These are phyloP conservation scores for Etheostoma perlongum DNA, from an alignment of 2,797 vertebrate species.

Conservation along the genomic window DNA sequence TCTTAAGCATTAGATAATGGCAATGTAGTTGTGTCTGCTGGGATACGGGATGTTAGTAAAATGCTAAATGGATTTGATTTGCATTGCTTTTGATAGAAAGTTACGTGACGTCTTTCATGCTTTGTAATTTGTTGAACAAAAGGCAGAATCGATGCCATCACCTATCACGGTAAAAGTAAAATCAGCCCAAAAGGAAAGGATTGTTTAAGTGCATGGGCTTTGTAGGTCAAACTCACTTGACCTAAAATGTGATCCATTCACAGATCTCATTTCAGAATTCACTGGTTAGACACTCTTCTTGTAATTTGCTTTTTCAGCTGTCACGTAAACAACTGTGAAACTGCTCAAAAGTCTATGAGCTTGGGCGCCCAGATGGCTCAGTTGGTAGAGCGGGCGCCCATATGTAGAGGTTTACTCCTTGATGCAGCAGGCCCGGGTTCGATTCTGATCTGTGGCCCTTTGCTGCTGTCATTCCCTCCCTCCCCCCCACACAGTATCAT, in stretches of 20 bases:
- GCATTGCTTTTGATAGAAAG: not conserved
- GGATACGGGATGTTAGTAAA: not conserved
- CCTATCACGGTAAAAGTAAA: not conserved
- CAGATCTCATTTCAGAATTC: not conserved
- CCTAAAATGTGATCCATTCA: not conserved
- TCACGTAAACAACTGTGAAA: not conserved
- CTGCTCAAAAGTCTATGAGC: not conserved
- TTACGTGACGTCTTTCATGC: slow-evolving; percentile 13
- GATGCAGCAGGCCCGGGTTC: too few relatives aligned
- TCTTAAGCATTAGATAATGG: slow-evolving; percentile 1
- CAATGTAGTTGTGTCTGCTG: not conserved
- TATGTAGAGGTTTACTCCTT: too few relatives aligned
- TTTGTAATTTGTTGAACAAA: slow-evolving; percentile 16
- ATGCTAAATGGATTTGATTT: slow-evolving; percentile 7
- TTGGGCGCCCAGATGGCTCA: too few relatives aligned
- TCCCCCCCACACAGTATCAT: not conserved
- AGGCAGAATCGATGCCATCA: not conserved
- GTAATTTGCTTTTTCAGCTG: not conserved
- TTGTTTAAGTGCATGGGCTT: not conserved
- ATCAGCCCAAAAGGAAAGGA: not conserved
- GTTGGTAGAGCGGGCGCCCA: too few relatives aligned
- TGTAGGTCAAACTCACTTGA: not conserved
- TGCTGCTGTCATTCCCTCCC: too few relatives aligned
- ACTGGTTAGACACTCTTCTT: not conserved
- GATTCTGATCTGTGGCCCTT: too few relatives aligned